Evolutionary conservation across 1,140 invertebrate genomes (phyloP), one percentile per base, ranked within the genome.

Genomic region (Cydia splendana): DNA sequence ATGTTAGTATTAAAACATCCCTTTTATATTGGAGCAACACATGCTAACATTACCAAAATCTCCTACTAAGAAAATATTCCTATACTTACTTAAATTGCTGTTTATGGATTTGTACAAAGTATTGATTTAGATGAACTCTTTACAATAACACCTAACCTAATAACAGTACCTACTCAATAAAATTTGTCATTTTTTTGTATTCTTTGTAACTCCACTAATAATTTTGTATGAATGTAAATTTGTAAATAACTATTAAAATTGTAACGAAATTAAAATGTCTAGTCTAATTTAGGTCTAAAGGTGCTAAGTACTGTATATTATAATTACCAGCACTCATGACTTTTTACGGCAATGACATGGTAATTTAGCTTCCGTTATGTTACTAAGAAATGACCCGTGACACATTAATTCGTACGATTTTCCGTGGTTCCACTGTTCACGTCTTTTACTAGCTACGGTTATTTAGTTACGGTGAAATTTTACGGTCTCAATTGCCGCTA

Each of bases 231-330:
- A 88, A 85, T 91, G 89, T 93, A 92, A 80, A 88, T 85, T 80
- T 91, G 90, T 93, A 90, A 80, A 93, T 89, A 93, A 75, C 20
- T 82, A 73, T 42, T 62, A 79, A 82, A 77, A 81, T 78, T 82
- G 83, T 82, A 79, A 84, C 77, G 79, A 82, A 86, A 86, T 82
- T 86, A 82, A 80, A 85, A 89, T 85, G 85, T 91, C 90, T 91
- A 93, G 91, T 93, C 91, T 91, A 89, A 91, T 86, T 91, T 93
- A 93, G 91, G 84, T 86, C 85, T 91, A 91, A 90, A 85, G 91
- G 91, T 93, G 91, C 91, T 93, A 91, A 93, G 90, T 84, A 88
- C 79, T 91, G 91, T 92, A 91, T 80, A 86, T 85, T 83, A 82
- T 83, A 85, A 82, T 75, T 67, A 76, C 78, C 78, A 78, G 7